Evolutionary conservation across 1,140 invertebrate genomes (phyloP).

Genomic region (Neodiprion virginianus): DNA sequence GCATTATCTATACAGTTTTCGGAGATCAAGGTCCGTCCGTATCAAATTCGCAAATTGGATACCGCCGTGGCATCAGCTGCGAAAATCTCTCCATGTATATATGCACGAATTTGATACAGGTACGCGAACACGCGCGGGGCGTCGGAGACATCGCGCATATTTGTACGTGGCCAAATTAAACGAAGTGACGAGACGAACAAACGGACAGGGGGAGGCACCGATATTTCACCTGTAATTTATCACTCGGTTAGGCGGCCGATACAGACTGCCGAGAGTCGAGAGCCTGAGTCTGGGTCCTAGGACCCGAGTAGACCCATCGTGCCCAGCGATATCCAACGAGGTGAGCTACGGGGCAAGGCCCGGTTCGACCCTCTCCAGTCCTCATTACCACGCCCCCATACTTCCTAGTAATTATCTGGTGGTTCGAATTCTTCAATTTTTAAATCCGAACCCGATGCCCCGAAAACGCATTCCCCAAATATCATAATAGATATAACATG

Average conservation of each 20-base stretch:
- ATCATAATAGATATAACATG: not conserved
- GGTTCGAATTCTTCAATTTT: conserved; percentile 38
- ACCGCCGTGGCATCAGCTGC: not conserved
- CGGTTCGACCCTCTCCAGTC: conserved; percentile 31
- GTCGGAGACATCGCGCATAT: not conserved
- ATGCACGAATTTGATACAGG: not conserved
- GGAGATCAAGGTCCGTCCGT: not conserved
- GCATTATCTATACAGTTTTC: not conserved
- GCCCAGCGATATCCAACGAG: not conserved
- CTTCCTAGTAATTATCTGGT: conserved; percentile 56
- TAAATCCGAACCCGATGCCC: not conserved
- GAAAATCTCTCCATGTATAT: not conserved
- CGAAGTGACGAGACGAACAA: not conserved
- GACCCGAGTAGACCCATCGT: not conserved
- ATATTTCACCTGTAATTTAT: conserved; percentile 24
- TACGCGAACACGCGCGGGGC: too few species aligned
- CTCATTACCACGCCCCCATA: conserved; percentile 56
- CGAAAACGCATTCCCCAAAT: not conserved
- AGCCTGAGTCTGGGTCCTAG: not conserved
- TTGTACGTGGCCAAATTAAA: not conserved
- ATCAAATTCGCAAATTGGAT: not conserved
- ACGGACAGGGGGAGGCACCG: conserved; percentile 10
- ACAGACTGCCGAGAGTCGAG: not conserved
- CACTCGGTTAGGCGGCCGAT: conserved; percentile 1
- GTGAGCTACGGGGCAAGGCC: conserved; percentile 3